Evolutionary conservation across 2,888 invertebrate genomes (phyloP), one percentile per base, ranked within the genome.

Genomic region (Netelia virgata): DNA sequence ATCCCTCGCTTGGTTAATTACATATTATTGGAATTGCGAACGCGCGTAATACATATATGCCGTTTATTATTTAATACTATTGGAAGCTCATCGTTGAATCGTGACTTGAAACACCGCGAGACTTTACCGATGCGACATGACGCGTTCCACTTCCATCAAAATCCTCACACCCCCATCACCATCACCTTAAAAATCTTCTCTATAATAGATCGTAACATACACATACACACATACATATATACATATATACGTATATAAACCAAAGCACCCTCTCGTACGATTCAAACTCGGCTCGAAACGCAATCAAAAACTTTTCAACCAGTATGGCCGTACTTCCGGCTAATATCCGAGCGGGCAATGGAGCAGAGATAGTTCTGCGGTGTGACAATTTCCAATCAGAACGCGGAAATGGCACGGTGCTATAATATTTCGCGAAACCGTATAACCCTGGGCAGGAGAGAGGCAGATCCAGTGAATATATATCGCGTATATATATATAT

Each of bases 381-480:
- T 82, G 87, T 91, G 92, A 91, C 92, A 91, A 92, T 92, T 92
- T 92, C 91, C 92, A 92, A 92, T 92, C 92, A 91, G 90, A 76
- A 83, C 87, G 85, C 90, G 92, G 92, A 92, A 92, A 92, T 92
- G 90, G 89, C 87, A 83, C 76, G 84, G 76, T 68, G 89, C 90
- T 89, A 90, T 90, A 90, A 91, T 92, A 92, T 91, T 92, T 91
- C 88, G 90, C 88, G 78, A 78, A 79, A 77, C 64, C 70, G 57
- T 23, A 55, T 75, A 20, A 41, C 53, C 61, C 53, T 63, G 68
- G 43, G 5, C 16, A 18, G 18, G 9, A 18, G 16, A 55, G 55
- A 14, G 16, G 55, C 43, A 64, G 41, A 36, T 20, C 20, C 41
- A 55, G 23, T 18, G 57, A 23, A 41, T 63, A 16, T 70, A 28